Evolutionary conservation across 2,797 vertebrate species (phyloP).

Genomic region (Xiphorhynchus erythropygius): DNA sequence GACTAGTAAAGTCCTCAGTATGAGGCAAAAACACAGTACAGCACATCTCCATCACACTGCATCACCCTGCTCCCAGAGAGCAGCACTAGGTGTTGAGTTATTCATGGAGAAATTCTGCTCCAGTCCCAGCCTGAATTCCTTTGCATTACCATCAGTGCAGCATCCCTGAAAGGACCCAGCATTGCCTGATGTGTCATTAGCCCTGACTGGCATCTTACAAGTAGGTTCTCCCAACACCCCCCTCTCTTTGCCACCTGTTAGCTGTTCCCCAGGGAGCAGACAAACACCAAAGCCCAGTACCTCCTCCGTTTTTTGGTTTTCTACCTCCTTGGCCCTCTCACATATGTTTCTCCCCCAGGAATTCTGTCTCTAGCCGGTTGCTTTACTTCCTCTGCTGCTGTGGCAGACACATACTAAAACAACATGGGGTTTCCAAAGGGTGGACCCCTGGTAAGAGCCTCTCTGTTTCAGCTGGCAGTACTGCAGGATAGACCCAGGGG

Average conservation of each 20-base stretch:
- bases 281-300: neutral
- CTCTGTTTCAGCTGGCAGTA: neutral
- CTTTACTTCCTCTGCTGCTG: rapidly evolving
- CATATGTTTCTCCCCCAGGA: neutral
- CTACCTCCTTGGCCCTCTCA: neutral
- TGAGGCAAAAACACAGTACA: neutral
- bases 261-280: neutral
- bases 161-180: neutral
- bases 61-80: neutral
- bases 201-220: neutral
- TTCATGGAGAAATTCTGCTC: neutral
- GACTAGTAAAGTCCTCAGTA: neutral
- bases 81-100: neutral
- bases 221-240: neutral
- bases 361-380: neutral
- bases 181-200: neutral
- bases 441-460: neutral
- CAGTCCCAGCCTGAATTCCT: neutral
- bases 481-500: neutral
- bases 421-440: neutral
- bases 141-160: neutral
- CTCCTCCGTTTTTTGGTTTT: neutral
- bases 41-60: neutral
- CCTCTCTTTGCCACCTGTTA: neutral
- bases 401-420: rapidly evolving